Evolutionary conservation across 2,113 vertebrate genomes (phyloP).

Genomic region (Microtus oregoni): DNA sequence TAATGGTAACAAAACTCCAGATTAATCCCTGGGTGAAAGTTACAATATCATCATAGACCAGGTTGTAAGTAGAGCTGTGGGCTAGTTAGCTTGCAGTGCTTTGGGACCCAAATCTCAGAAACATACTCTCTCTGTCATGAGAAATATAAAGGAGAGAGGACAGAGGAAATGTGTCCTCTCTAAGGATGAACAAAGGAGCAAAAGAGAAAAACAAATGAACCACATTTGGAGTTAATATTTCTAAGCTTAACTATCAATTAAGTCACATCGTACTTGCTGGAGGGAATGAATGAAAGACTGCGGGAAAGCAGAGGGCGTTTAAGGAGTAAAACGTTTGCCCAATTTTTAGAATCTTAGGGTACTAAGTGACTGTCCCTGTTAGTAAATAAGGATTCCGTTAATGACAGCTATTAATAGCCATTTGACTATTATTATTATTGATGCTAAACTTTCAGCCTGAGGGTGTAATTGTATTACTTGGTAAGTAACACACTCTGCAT

Average conservation of each 20-base stretch:
- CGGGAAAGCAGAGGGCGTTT: neutral
- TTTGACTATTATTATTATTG: neutral
- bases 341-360: neutral
- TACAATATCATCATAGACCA: neutral
- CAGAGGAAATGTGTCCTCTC: neutral
- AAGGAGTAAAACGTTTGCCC: neutral
- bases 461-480: neutral
- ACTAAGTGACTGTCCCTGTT: neutral
- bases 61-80: neutral
- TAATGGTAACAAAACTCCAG: neutral
- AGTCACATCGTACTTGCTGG: neutral
- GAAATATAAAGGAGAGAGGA: neutral
- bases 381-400: neutral
- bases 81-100: accelerated
- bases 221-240: neutral
- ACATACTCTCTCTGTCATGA: neutral
- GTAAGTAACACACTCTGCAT: neutral
- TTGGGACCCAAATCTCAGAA: neutral
- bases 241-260: neutral
- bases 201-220: neutral
- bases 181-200: neutral
- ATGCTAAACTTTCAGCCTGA: neutral
- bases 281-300: neutral
- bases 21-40: neutral
- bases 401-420: neutral